These are phyloP conservation scores for Polydesmus complanatus DNA, from an alignment of 2,888 invertebrate species.

Conservation along the genomic window DNA sequence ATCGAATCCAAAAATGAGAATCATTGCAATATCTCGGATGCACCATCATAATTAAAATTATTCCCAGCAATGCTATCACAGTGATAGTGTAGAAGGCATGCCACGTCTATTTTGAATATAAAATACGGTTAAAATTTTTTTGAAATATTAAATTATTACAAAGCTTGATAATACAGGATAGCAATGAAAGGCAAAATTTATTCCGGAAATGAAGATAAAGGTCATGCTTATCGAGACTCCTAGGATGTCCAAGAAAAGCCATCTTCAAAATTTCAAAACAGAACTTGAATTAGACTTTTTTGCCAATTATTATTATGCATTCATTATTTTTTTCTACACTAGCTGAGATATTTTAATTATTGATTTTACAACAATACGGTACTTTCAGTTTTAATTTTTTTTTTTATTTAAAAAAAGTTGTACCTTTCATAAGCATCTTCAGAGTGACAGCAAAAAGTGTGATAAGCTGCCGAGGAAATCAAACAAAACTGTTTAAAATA, in stretches of 20 bases:
- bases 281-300: too few species aligned
- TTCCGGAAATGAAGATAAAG: conserved; percentile 87
- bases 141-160: background rate
- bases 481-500: conserved; percentile 65
- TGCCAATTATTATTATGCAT: too few species aligned
- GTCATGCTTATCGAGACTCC: conserved; percentile 84
- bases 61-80: conserved; percentile 24
- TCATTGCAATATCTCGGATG: conserved; percentile 35
- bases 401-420: too few species aligned
- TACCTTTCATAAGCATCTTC: conserved; percentile 73
- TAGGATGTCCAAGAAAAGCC: conserved; percentile 78
- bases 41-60: conserved; percentile 16
- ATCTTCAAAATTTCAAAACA: too few species aligned
- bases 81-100: conserved; percentile 30
- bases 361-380: too few species aligned
- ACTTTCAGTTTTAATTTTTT: too few species aligned
- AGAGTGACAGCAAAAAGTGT: conserved; percentile 86
- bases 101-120: conserved; percentile 28
- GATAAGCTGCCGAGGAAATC: conserved; percentile 79
- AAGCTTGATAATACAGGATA: conserved; percentile 48
- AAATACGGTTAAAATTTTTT: background rate
- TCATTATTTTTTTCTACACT: too few species aligned
- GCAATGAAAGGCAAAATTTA: conserved; percentile 95
- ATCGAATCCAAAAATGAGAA: conserved; percentile 54
- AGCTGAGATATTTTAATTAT: too few species aligned